A percentile compares a stretch with the other conserved stretches of the same genome.
phyloP scores from a whole-genome alignment of 2,888 invertebrate genomes.

The Cosmopolites sordidus region DNA sequence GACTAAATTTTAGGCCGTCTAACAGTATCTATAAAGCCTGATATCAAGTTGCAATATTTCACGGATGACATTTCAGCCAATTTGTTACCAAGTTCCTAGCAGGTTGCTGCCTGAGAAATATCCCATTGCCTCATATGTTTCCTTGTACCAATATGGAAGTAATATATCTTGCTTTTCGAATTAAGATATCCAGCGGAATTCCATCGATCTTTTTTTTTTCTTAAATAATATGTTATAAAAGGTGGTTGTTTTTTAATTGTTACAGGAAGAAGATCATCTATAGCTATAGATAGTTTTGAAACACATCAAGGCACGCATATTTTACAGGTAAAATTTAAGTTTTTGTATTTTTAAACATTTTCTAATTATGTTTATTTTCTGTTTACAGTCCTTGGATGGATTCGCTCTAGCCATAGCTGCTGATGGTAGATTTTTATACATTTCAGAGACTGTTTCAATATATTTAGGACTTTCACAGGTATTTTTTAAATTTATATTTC shows the following conservation, averaged over 20 bases:
- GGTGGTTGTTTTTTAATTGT: slow-evolving; percentile 42
- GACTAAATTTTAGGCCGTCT: slow-evolving; percentile 26
- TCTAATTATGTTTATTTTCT: slow-evolving; percentile 1
- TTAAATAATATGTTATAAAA: not conserved
- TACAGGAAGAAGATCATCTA: slow-evolving; percentile 67
- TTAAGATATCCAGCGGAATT: not conserved
- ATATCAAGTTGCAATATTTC: slow-evolving; percentile 37
- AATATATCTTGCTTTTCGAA: slow-evolving; percentile 20
- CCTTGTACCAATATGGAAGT: slow-evolving; percentile 19
- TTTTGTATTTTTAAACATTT: not conserved
- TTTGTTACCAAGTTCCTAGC: slow-evolving; percentile 35
- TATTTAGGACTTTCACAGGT: slow-evolving; percentile 99
- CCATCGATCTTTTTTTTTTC: not conserved
- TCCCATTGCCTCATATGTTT: slow-evolving; percentile 25
- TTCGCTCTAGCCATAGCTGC: slow-evolving; percentile 94
- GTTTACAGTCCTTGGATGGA: slow-evolving; percentile 87
- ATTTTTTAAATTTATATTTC: slow-evolving; percentile 16
- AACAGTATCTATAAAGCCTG: slow-evolving; percentile 32
- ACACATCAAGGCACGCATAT: slow-evolving; percentile 97
- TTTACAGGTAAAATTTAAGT: slow-evolving; percentile 68
- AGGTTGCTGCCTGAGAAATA: slow-evolving; percentile 21
- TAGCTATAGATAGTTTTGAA: slow-evolving; percentile 87
- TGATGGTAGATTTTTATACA: slow-evolving; percentile 96
- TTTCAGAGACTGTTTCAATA: slow-evolving; percentile 99
- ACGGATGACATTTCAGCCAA: slow-evolving; percentile 38